Base-by-base conservation (phyloP, 2,113 vertebrate genomes). In the Eidolon helvum region DNA sequence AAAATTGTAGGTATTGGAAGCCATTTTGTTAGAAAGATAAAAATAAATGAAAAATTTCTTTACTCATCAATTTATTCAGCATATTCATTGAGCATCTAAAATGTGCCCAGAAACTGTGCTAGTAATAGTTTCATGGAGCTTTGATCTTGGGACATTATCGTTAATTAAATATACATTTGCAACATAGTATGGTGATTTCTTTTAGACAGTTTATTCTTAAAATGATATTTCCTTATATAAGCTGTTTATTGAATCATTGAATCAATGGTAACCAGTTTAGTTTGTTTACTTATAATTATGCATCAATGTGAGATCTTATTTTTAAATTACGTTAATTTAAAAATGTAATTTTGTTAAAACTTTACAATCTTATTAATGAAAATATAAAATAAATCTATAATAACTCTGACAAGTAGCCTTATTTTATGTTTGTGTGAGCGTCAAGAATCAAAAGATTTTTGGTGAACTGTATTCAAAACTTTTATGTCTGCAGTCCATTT, bases 251-350 rank as follows among this genome's bases (percentile, higher is more conserved):
- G 33, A 65, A 89, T 79, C 28, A n/a, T 48, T 72, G 55, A 84
- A 72, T 9, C 63, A 94, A 9, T 50, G 80, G 35, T 69, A 61
- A 61, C 8, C n/a, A 30, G 10, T 74, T 33, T 69, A 40, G 21
- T 72, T 78, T 50, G 50, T 50, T 50, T 50, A 50, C 50, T 50
- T 88, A 57, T 72, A 72, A 21, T 86, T 90, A 40, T 55, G 65
- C 6, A 48, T 55, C 45, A 87, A 5, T 77, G 15, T 84, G 18
- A 68, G 87, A 77, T 87, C n/a, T 15, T 85, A 14, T 91, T 77
- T 82, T n/a, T 82, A 80, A 77, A 77, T 50, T 79, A 66, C 16
- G 24, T 94, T 96, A 4, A 87, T 72, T 83, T 82, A 26, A 90
- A 84, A 86, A 69, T n/a, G 0, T 74, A 87, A 75, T 59, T 94